phyloP scores from a whole-genome alignment of 2,888 invertebrate genomes.

The Leucania comma region DNA sequence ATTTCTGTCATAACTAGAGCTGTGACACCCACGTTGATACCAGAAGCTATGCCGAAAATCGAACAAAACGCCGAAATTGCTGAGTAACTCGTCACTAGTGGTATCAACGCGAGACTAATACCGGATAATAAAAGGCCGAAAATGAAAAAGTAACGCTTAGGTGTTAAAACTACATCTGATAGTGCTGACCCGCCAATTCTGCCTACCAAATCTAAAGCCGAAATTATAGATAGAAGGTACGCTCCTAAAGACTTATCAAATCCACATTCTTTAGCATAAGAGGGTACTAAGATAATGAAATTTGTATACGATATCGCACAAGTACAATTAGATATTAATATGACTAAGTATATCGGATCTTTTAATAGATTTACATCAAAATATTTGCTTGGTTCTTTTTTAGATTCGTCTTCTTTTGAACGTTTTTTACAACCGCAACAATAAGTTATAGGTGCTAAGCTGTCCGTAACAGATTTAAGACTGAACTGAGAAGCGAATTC shows the following conservation, averaged over 20 bases:
- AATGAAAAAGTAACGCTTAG: slow-evolving; percentile 96
- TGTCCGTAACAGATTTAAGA: slow-evolving; percentile 92
- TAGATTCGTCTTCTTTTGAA: slow-evolving; percentile 77
- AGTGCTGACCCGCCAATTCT: slow-evolving; percentile 96
- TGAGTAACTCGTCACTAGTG: slow-evolving; percentile 92
- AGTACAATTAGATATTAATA: slow-evolving; percentile 95
- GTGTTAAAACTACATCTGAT: slow-evolving; percentile 94
- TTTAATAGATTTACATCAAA: slow-evolving; percentile 94
- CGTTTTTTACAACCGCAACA: slow-evolving; percentile 83
- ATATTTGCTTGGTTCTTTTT: slow-evolving; percentile 91
- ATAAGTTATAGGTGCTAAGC: slow-evolving; percentile 85
- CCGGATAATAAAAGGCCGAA: slow-evolving; percentile 95
- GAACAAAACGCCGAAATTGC: slow-evolving; percentile 93
- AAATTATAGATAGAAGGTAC: slow-evolving; percentile 94
- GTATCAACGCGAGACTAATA: slow-evolving; percentile 93
- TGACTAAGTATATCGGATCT: slow-evolving; percentile 95
- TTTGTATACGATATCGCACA: slow-evolving; percentile 97
- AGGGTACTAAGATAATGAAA: slow-evolving; percentile 95
- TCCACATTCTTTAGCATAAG: slow-evolving; percentile 93
- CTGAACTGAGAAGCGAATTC: slow-evolving; percentile 95
- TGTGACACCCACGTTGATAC: slow-evolving; percentile 96
- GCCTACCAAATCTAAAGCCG: slow-evolving; percentile 95
- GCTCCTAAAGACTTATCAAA: slow-evolving; percentile 94
- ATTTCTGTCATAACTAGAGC: slow-evolving; percentile 97
- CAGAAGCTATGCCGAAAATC: slow-evolving; percentile 95